Evolutionary conservation across 2,113 vertebrate species (phyloP).

Genomic region (Tragulus kanchil): DNA sequence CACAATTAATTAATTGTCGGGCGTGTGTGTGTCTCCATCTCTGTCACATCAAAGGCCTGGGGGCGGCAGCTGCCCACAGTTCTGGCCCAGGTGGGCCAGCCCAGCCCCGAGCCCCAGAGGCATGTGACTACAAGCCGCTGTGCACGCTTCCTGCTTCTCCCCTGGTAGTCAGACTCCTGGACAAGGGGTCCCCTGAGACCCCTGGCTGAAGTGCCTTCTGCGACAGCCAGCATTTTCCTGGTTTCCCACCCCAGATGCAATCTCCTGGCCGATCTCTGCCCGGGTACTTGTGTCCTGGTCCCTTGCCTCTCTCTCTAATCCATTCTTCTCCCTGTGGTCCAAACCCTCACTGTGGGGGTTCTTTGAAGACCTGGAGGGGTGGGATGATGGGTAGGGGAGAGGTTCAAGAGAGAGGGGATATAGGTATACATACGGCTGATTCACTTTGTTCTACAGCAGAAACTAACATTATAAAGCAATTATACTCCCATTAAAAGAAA

Average conservation of each 20-base stretch:
- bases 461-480: neutral
- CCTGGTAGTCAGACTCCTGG: neutral
- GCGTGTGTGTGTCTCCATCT: conserved; percentile 83
- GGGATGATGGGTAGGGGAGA: neutral
- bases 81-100: conserved; percentile 6
- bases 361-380: neutral
- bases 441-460: neutral
- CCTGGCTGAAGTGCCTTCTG: neutral
- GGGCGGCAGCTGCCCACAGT: conserved; percentile 61
- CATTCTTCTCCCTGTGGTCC: neutral
- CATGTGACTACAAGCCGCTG: neutral
- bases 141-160: neutral
- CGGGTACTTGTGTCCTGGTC: fast-evolving
- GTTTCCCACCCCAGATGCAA: too few relatives aligned
- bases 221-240: neutral
- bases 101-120: neutral
- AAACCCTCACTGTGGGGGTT: neutral
- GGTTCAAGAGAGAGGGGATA: neutral
- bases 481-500: neutral
- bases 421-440: neutral
- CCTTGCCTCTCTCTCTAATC: too few relatives aligned
- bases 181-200: neutral
- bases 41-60: conserved; percentile 73
- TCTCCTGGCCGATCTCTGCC: neutral
- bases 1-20: conserved; percentile 88